Conservation (phyloP, 1,140 invertebrate genomes). For the Drosophila asahinai region DNA sequence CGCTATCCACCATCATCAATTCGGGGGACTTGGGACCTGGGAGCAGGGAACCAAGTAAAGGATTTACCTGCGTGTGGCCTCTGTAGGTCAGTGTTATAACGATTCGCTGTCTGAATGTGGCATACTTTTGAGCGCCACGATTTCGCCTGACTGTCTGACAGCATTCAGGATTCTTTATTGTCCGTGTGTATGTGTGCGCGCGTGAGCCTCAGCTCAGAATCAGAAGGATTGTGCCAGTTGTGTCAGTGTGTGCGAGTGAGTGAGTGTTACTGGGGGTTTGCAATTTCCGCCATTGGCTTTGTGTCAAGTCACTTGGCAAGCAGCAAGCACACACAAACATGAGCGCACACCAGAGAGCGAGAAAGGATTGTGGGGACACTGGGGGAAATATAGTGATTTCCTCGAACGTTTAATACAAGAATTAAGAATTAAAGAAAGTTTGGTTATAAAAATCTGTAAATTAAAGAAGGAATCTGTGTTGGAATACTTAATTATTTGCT, state of each 20-base stretch:
- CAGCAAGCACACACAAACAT: slow-evolving; percentile 10
- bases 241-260: slow-evolving; percentile 19
- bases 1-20: slow-evolving; percentile 21
- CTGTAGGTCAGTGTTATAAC: slow-evolving; percentile 80
- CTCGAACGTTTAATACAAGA: neutral
- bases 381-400: neutral
- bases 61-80: slow-evolving; percentile 49
- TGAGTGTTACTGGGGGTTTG: slow-evolving; percentile 39
- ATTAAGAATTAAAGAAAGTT: neutral
- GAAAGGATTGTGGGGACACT: neutral
- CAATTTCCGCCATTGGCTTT: slow-evolving; percentile 75
- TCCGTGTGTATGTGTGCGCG: neutral
- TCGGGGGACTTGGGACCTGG: neutral
- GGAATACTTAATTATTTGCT: no score
- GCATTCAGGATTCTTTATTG: slow-evolving; percentile 43
- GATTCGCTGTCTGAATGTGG: slow-evolving; percentile 57
- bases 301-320: slow-evolving; percentile 74
- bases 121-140: slow-evolving; percentile 62
- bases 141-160: slow-evolving; percentile 60
- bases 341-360: neutral
- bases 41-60: slow-evolving; percentile 3
- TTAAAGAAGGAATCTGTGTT: neutral
- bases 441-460: neutral
- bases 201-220: slow-evolving; percentile 18
- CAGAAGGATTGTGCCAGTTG: slow-evolving; percentile 12